Conservation (phyloP, 2,113 vertebrate genomes). For the Tenrec ecaudatus region DNA sequence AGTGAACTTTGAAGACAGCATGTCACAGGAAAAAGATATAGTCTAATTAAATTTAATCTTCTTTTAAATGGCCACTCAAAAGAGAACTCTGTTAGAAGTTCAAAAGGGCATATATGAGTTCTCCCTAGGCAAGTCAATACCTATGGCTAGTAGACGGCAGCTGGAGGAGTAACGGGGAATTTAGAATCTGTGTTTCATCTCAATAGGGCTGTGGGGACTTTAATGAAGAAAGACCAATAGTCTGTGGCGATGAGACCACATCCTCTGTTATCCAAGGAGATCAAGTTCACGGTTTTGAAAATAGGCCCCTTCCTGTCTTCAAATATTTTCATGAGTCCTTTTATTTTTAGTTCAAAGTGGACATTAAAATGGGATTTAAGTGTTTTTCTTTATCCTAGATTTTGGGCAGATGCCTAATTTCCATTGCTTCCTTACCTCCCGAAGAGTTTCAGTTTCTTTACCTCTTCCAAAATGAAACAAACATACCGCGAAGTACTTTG, state of each 20-base stretch:
- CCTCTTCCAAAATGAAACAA: conserved; percentile 80
- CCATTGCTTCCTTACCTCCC: conserved; percentile 75
- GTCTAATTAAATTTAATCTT: conserved; percentile 74
- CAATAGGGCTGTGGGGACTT: neutral
- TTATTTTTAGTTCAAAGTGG: conserved; percentile 72
- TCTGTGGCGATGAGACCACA: neutral
- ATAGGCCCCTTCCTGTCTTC: conserved; percentile 60
- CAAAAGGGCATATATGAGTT: conserved; percentile 29
- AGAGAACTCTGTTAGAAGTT: conserved; percentile 60
- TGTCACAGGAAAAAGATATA: conserved; percentile 29
- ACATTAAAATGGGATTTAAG: conserved; percentile 73
- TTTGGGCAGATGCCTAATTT: conserved; percentile 79
- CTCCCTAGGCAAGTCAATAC: neutral
- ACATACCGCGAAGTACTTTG: conserved; percentile 71
- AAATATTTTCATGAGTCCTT: conserved; percentile 33
- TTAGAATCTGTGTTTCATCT: conserved; percentile 53
- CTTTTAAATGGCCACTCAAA: conserved; percentile 65
- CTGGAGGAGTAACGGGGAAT: neutral
- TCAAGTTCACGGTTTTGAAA: conserved; percentile 49
- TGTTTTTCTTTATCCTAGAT: conserved; percentile 77
- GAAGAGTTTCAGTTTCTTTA: conserved; percentile 71
- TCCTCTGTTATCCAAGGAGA: conserved; percentile 40
- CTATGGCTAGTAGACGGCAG: neutral
- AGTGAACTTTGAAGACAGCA: conserved; percentile 34
- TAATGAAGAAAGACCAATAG: neutral